phyloP scores from a whole-genome alignment of 2,888 invertebrate species.

The Nomada ruficornis region DNA sequence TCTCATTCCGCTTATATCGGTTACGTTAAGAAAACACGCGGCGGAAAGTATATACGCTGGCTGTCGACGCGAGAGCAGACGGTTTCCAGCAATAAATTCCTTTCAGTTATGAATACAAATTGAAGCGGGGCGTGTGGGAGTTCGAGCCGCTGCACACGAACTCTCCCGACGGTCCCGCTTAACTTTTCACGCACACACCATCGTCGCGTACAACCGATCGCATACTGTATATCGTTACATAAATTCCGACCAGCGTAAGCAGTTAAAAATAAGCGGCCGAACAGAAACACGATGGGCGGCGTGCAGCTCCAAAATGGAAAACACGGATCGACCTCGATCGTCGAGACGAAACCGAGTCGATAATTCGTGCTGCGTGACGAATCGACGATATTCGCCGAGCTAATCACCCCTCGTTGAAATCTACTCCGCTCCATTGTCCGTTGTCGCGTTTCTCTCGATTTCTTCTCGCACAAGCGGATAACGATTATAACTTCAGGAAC shows the following conservation, averaged over 20 bases:
- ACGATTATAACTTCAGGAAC: not conserved
- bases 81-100: conserved; percentile 41
- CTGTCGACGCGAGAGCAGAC: not conserved
- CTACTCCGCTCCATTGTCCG: too few species aligned
- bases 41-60: not conserved
- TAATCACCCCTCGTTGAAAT: conserved; percentile 7
- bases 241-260: conserved; percentile 44
- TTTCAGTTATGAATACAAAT: conserved; percentile 41
- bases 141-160: conserved; percentile 20
- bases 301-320: conserved; percentile 43
- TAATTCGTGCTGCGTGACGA: conserved; percentile 15
- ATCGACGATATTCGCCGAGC: not conserved
- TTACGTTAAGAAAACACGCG: not conserved
- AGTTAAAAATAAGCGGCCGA: conserved; percentile 49
- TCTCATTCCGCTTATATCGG: not conserved
- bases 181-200: conserved; percentile 27
- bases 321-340: conserved; percentile 16
- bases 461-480: not conserved
- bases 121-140: conserved; percentile 41
- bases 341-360: not conserved
- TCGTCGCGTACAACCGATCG: conserved; percentile 32
- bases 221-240: conserved; percentile 38
- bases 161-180: conserved; percentile 22
- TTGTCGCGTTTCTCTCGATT: not conserved
- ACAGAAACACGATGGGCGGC: conserved; percentile 24